Evolutionary conservation across 2,888 invertebrate species (phyloP).

Genomic region (Thera obeliscata): DNA sequence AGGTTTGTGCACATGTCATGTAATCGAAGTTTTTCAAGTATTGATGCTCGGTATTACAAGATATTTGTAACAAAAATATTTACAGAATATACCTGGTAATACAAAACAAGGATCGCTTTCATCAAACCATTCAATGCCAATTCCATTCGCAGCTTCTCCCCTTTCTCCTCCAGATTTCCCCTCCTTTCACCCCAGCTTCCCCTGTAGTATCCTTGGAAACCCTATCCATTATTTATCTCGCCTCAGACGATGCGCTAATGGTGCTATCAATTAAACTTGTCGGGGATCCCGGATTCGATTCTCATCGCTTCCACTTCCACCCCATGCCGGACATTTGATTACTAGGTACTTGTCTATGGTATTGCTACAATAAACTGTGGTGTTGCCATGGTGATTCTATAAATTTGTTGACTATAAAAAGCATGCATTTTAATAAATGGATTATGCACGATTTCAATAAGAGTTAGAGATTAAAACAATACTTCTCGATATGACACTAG

Average conservation of each 20-base stretch:
- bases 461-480: no score
- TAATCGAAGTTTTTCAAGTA: no score
- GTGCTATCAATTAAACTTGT: conserved; percentile 73
- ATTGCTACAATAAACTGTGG: neutral
- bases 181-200: neutral
- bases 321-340: conserved; percentile 61
- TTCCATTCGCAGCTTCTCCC: neutral
- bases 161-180: neutral
- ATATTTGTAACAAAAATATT: no score
- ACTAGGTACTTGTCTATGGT: conserved; percentile 30
- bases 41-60: no score
- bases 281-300: conserved; percentile 68
- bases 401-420: no score
- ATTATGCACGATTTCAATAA: no score
- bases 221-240: conserved; percentile 35
- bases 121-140: conserved; percentile 8
- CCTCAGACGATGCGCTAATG: conserved; percentile 56
- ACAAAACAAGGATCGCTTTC: neutral
- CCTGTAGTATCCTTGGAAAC: conserved; percentile 16
- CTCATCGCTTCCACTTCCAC: conserved; percentile 58
- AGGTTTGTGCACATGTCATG: no score
- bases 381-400: neutral
- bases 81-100: neutral
- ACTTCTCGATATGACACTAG: no score
- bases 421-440: no score